phyloP scores from a whole-genome alignment of 2,113 vertebrate genomes.

The Haplotaxodon microlepis region DNA sequence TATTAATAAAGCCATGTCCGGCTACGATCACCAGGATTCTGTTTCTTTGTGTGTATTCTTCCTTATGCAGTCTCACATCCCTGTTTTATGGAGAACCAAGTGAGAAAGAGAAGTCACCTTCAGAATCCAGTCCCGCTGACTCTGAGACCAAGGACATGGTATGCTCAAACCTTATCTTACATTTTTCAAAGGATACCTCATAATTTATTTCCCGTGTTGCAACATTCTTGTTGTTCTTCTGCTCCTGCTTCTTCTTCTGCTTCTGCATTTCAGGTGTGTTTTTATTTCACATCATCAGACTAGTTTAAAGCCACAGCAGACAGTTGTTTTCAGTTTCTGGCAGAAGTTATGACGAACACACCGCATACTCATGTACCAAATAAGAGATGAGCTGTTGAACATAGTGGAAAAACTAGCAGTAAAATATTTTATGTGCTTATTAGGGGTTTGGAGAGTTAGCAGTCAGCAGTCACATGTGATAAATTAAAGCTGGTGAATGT shows the following conservation, averaged over 20 bases:
- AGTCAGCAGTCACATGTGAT: background rate
- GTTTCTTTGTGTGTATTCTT: background rate
- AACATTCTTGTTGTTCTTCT: background rate
- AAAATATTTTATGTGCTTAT: background rate
- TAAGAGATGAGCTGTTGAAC: background rate
- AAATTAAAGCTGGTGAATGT: background rate
- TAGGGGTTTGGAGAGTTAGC: background rate
- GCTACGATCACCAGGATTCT: background rate
- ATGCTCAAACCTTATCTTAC: background rate
- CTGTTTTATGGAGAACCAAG: constrained; percentile 94
- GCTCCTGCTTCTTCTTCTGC: background rate
- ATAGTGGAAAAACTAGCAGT: background rate
- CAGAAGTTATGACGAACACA: background rate
- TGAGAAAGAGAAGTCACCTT: constrained; percentile 92
- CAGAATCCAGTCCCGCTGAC: constrained; percentile 85
- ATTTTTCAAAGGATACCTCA: background rate
- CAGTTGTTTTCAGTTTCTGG: background rate
- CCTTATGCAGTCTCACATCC: constrained; percentile 80
- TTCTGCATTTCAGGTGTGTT: background rate
- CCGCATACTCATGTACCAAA: background rate
- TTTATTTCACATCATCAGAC: background rate
- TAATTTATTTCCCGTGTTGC: background rate
- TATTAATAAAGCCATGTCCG: background rate
- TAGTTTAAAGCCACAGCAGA: background rate
- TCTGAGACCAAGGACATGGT: constrained; percentile 86